Base-by-base conservation (phyloP, 2,797 vertebrate genomes). In the Rhinatrema bivittatum region DNA sequence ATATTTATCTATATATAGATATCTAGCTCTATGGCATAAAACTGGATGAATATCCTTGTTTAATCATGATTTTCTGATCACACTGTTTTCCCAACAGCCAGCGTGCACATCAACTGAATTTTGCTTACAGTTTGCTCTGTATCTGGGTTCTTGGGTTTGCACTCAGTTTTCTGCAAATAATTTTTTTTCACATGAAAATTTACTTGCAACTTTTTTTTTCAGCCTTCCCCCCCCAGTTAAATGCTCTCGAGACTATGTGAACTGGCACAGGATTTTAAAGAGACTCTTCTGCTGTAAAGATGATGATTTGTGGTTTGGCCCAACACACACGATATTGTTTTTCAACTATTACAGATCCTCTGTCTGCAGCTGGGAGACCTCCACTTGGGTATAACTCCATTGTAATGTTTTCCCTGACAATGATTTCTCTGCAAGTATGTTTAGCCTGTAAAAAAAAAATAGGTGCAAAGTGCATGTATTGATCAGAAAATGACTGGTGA, bases 371-470 rank as follows among this genome's bases (percentile, higher is more conserved):
- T 4, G 48, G 4, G 5, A 5, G 9, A 48, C n/a, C n/a, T 36
- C 37, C 36, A 13, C 16, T 60, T 20, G 47, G 35, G 25, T 15
- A 4, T 4, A n/a, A 39, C 3, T 11, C 30, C 5, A 25, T 15
- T 5, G 6, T 31, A 23, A n/a, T 16, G 43, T 3, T 10, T 56
- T 32, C 12, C 20, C 13, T 33, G 10, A 14, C 29, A 14, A 35
- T 0, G 26, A 9, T 10, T 59, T 28, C 53, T 41, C 14, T n/a
- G n/a, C 43, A 36, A 19, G 6, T 29, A 40, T 20, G 40, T 55
- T 47, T 37, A 33, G 11, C 7, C n/a, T 16, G 12, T n/a, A n/a
- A n/a, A n/a, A n/a, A 42, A 32, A 14, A 29, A 48, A 44, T n/a
- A n/a, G n/a, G n/a, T n/a, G n/a, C n/a, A n/a, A n/a, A n/a, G n/a